Percentiles rank a stretch among this genome's conserved stretches.
Evolutionary conservation across 2,797 vertebrate genomes (phyloP).

Genomic region (Labeo calbasu): DNA sequence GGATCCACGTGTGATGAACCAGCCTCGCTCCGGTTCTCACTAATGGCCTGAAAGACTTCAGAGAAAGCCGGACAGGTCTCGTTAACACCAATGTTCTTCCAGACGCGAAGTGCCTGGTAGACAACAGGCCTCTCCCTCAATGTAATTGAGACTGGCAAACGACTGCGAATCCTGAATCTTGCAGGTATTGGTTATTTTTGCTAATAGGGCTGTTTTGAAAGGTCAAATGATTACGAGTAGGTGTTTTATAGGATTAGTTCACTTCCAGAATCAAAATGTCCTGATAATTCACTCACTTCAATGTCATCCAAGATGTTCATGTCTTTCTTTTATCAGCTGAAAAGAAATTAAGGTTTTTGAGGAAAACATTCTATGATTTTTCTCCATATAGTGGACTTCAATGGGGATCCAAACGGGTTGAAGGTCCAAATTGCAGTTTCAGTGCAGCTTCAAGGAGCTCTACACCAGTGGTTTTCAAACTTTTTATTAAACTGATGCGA

Average conservation of each 20-base stretch:
- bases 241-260: conserved; percentile 29
- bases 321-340: no score
- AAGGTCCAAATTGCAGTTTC: no score
- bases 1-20: conserved; percentile 32
- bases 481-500: no score
- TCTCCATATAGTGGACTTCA: no score
- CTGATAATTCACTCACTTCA: no score
- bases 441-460: no score
- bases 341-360: no score
- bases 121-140: conserved; percentile 56
- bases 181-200: conserved; percentile 2
- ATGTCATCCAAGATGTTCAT: no score
- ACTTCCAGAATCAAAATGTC: no score
- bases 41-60: conserved; percentile 65
- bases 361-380: no score
- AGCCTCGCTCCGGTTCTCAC: conserved; percentile 42
- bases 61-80: conserved; percentile 60
- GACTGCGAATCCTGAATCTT: conserved; percentile 10
- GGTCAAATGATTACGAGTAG: conserved; percentile 59
- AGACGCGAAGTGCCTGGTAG: conserved; percentile 53
- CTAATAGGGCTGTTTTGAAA: conserved; percentile 7
- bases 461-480: no score
- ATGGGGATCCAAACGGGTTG: no score
- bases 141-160: conserved; percentile 64
- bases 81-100: conserved; percentile 72